Conservation (phyloP, 2,113 vertebrate genomes). For the Anseranas semipalmata region DNA sequence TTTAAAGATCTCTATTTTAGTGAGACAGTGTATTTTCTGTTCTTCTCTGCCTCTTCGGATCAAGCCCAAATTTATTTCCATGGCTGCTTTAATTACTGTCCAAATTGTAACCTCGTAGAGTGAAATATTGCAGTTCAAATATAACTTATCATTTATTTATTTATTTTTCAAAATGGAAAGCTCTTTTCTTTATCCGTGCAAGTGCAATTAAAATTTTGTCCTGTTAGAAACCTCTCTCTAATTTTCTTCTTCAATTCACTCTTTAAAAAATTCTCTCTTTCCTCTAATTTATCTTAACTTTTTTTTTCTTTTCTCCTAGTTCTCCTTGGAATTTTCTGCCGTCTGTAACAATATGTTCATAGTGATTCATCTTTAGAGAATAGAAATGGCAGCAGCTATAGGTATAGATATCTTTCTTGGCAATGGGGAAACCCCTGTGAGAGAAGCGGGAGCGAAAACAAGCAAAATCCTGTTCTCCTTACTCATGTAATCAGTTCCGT, state of each 20-base stretch:
- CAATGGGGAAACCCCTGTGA: conserved; percentile 33
- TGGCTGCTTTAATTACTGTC: not conserved
- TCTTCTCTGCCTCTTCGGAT: not conserved
- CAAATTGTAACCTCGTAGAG: not conserved
- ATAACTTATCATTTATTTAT: no score
- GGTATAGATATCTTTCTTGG: conserved; percentile 73
- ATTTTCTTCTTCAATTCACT: not conserved
- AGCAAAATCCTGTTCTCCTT: conserved; percentile 11
- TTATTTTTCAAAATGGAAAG: not conserved
- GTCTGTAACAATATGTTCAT: conserved; percentile 71
- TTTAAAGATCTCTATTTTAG: not conserved
- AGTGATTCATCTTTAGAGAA: conserved; percentile 74
- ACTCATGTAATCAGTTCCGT: not conserved
- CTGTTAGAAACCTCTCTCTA: not conserved
- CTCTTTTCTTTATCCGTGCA: not conserved
- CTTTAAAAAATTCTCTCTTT: not conserved
- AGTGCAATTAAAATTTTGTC: not conserved
- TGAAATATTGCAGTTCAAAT: not conserved
- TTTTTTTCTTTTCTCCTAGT: conserved; percentile 80
- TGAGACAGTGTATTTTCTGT: not conserved
- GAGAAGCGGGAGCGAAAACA: conserved; percentile 6
- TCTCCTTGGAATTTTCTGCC: conserved; percentile 78
- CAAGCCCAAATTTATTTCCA: not conserved
- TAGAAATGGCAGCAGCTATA: conserved; percentile 70
- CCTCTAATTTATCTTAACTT: conserved; percentile 68